Base-by-base conservation (phyloP, 2,888 invertebrate species). In the Hedychridium roseum region DNA sequence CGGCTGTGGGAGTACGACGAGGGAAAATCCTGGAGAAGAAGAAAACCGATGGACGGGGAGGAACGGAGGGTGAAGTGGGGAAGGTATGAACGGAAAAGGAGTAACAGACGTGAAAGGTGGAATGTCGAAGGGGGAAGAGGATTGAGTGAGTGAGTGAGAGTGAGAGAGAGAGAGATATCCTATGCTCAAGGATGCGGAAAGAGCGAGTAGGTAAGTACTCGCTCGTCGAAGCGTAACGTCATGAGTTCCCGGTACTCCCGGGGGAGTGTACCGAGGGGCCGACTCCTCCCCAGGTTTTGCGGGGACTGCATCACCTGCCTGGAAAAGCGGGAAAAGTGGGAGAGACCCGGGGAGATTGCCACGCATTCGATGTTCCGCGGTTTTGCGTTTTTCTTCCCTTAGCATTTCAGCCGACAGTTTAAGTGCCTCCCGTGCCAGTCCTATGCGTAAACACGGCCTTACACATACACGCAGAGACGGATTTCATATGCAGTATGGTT, bases 111-210 rank as follows among this genome's bases (percentile, higher is more conserved):
- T 14, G 15, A 3, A 11, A 14, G 31, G 2, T 6, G 9, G 5
- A 4, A 9, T 6, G 23, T n/a, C 6, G 28, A 11, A 28, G 28
- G 11, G 11, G 11, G 28, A 3, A n/a, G 32, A 3, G 32, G 16
- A 6, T 4, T n/a, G 26, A 9, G 15, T 23, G 15, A 11, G 37
- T 2, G 14, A 18, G 20, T 36, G 28, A 43, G 36, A 36, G 26
- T 26, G 34, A 42, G 9, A 27, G 34, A 26, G 35, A 26, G 18
- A 7, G 28, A 42, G 42, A 42, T 41, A 40, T 50, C 23, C 20
- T n/a, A 34, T 16, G 43, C 49, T 60, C 57, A 55, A 58, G 62
- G 60, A 58, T 57, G 56, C 47, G 52, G 49, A 58, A 57, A 55
- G 54, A 50, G 46, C 44, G 50, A 47, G 27, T 26, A 21, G 28